A percentile compares a stretch with the other conserved stretches of the same genome.
Evolutionary conservation across 2,888 invertebrate species (phyloP).

Genomic region (Epinotia bilunana): DNA sequence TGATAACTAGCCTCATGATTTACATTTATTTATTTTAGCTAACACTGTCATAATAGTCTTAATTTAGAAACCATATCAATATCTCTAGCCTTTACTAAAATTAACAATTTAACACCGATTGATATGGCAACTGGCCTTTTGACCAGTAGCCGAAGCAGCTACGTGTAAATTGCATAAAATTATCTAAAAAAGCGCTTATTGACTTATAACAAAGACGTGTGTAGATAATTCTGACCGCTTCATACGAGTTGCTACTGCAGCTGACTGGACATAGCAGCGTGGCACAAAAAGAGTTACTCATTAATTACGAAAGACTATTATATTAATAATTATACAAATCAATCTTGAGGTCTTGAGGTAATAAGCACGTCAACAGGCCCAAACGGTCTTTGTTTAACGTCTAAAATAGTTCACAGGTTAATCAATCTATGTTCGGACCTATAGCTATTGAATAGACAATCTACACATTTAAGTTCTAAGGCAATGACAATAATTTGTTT

Average conservation of each 20-base stretch:
- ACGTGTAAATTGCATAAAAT: too few species aligned
- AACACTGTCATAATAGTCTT: background rate
- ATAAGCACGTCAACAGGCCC: background rate
- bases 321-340: too few species aligned
- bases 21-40: background rate
- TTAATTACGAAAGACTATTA: background rate
- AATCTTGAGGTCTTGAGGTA: too few species aligned
- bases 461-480: constrained; percentile 6
- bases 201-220: too few species aligned
- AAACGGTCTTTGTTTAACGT: background rate
- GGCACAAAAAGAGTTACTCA: background rate
- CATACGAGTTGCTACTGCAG: too few species aligned
- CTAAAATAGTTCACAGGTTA: background rate
- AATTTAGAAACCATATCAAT: background rate
- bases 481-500: constrained; percentile 21
- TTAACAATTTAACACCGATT: background rate
- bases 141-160: background rate
- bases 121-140: background rate
- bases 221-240: too few species aligned
- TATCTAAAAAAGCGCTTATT: too few species aligned
- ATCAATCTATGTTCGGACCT: background rate
- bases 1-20: constrained; percentile 22
- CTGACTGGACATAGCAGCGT: background rate
- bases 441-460: background rate
- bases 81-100: background rate